Base-by-base conservation (phyloP, 2,113 vertebrate genomes). In the Lampris incognitus region DNA sequence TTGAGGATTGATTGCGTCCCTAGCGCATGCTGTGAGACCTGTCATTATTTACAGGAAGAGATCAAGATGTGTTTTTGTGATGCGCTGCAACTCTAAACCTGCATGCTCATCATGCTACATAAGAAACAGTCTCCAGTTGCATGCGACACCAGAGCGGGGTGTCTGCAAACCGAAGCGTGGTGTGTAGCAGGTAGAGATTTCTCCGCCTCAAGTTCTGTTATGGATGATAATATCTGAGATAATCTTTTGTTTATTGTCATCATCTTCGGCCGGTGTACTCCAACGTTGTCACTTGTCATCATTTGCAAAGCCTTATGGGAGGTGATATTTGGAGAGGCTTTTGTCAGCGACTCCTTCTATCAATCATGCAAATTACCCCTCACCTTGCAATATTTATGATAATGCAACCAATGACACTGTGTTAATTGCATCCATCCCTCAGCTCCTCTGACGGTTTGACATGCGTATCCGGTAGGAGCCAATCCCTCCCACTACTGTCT, bases 381-480 rank as follows among this genome's bases (percentile, higher is more conserved):
- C 86, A 88, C 88, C 87, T 89, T 85, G 79, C 82, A 88, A 79
- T 88, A 91, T 87, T 90, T 90, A 87, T 91, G 85, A 83, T 90
- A 88, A 91, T 92, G 76, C 79, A 49, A 54, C 78, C 82, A 83
- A 79, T 85, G 89, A 86, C 84, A 87, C 64, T 7, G 65, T 6
- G 64, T 81, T 90, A 89, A 91, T 87, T 88, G 86, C 84, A 82
- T 71, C 78, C 84, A 92, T 91, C 66, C 38, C 82, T 92, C 87
- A 90, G 60, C 85, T 79, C 64, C 72, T 75, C 72, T 73, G 81
- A 83, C 71, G 73, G 66, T 62, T 57, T 81, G 66, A 72, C 83
- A 82, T 57, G 42, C 68, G 68, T 82, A 86, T 88, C 78, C 81
- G 79, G 74, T 79, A 56, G 69, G 77, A 81, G 65, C 42, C 63